These are phyloP conservation scores for Tychaedon coryphoeus DNA, from an alignment of 2,113 vertebrate genomes.

Conservation along the genomic window DNA sequence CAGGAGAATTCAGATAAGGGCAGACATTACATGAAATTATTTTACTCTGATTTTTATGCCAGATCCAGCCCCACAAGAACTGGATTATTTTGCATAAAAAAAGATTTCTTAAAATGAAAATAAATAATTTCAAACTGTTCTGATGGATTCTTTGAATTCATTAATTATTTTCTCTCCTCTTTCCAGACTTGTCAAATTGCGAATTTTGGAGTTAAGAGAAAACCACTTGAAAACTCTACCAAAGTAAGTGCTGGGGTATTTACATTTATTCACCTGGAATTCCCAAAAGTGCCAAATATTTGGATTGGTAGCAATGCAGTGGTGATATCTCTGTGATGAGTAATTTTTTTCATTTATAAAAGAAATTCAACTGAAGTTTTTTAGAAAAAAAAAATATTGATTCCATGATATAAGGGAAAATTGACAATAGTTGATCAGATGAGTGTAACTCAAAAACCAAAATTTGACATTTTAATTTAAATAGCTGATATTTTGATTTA, in stretches of 20 bases:
- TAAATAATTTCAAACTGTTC: not conserved
- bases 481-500: too few relatives aligned
- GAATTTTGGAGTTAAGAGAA: constrained; percentile 96
- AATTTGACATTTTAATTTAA: not conserved
- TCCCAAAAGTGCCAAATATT: not conserved
- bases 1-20: not conserved
- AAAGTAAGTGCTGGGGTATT: constrained; percentile 85
- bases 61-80: not conserved
- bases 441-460: too few relatives aligned
- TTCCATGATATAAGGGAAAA: not conserved
- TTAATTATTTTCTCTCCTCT: not conserved
- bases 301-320: not conserved
- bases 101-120: not conserved
- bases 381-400: not conserved
- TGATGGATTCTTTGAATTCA: not conserved
- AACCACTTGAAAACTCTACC: constrained; percentile 99
- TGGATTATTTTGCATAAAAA: fast-evolving
- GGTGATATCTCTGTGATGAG: not conserved
- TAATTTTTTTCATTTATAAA: not conserved
- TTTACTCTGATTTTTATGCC: not conserved
- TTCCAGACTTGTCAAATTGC: constrained; percentile 93
- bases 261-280: not conserved
- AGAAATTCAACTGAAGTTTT: not conserved
- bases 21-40: fast-evolving
- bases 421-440: not conserved